Base-by-base conservation (phyloP, 2,113 vertebrate genomes). In the Dermatemys mawii region DNA sequence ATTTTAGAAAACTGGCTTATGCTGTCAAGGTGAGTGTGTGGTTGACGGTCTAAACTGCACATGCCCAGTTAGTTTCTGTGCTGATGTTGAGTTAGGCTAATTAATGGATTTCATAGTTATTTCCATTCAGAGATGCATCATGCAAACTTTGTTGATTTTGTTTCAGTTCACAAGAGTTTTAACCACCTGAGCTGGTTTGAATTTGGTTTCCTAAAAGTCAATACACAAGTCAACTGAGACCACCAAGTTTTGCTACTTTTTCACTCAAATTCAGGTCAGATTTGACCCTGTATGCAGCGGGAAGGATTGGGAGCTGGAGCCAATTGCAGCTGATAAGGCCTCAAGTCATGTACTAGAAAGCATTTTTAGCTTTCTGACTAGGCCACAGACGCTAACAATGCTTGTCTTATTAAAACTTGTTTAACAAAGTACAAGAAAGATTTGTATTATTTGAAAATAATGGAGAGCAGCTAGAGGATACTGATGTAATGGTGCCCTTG, bases 371-470 rank as follows among this genome's bases (percentile, higher is more conserved):
- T 48, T 3, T 49, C 38, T 57, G 16, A 29, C 87, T 93, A n/a
- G 90, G 95, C 57, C 24, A 8, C 38, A 70, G 83, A 11, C 41
- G 35, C 54, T 88, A 84, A 44, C 38, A 83, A 32, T 11, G 55
- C 35, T 85, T 26, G 90, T 54, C 85, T 51, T 84, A 76, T 76
- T 46, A 93, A 88, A 84, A 94, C 84, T 41, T 24, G 3, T 81
- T 67, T 0, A 0, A 53, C 88, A 53, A 0, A 87, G 60, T 82
- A 55, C 51, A 79, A 92, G 82, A 11, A 88, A 51, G 50, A 70
- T 76, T 91, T 82, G 84, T 78, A 29, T 94, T 86, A 80, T 88
- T 95, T 53, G 55, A 75, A 84, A 90, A 73, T 92, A 84, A 93
- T 60, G 2, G 80, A 90, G 53, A 93, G 29, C 80, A 90, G 78